Conservation (phyloP, 1,140 invertebrate genomes). For the Agrypnia vestita region DNA sequence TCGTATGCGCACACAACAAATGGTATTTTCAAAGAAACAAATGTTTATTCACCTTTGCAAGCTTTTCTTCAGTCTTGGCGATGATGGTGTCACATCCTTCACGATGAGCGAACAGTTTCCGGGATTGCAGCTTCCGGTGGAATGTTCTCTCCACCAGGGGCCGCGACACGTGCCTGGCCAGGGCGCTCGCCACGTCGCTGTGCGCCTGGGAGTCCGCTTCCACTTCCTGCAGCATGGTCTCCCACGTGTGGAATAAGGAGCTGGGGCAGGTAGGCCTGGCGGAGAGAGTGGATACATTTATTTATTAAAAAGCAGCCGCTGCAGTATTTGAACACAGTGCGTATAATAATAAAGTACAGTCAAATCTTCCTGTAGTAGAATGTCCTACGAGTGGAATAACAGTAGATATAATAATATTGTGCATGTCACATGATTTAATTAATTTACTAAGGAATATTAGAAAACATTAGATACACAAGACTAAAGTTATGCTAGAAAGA, state of each 20-base stretch:
- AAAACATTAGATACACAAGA: too few species aligned
- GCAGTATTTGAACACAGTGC: too few species aligned
- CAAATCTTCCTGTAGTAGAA: too few species aligned
- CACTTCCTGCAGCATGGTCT: constrained; percentile 91
- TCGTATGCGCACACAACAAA: too few species aligned
- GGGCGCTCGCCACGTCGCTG: constrained; percentile 88
- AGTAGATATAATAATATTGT: too few species aligned
- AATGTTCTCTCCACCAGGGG: constrained; percentile 92
- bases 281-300: background rate
- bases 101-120: constrained; percentile 92
- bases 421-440: too few species aligned
- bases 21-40: background rate
- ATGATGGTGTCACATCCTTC: constrained; percentile 94
- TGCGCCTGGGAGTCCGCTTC: constrained; percentile 94
- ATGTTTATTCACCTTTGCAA: constrained; percentile 80
- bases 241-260: constrained; percentile 92
- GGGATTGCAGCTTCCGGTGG: constrained; percentile 93
- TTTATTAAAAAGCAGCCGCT: too few species aligned
- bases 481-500: too few species aligned
- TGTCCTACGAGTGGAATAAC: too few species aligned
- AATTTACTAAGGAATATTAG: too few species aligned
- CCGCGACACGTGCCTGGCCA: constrained; percentile 85
- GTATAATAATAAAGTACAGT: too few species aligned
- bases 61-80: constrained; percentile 90
- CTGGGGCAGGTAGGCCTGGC: constrained; percentile 84